Evolutionary conservation across 2,888 invertebrate species (phyloP), one percentile per base, ranked within the genome.

Genomic region (Craniophora ligustri): DNA sequence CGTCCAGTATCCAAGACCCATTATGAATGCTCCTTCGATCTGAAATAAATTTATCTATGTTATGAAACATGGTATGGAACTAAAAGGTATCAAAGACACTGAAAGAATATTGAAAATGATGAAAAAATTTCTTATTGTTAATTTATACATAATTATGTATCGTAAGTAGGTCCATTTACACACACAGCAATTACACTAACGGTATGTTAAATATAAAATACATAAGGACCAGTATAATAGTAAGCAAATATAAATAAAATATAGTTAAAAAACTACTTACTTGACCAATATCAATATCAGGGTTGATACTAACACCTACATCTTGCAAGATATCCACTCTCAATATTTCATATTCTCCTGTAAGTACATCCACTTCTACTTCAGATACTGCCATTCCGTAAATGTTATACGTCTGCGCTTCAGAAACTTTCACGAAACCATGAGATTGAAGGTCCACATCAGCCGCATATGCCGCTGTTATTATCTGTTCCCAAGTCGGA

Each of bases 361-460:
- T 97, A 34, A 97, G 82, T 0, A 96, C 81, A 81, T 97, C 97
- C 0, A 97, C 79, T 82, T 96, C 96, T 0, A 96, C 95, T 87
- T 97, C 96, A n/a, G 94, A 85, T 5, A 95, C 87, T 5, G 94
- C 86, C 0, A 92, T 90, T 0, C 95, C 96, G 75, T 92, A 95
- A 13, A 95, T 59, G 26, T 76, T 57, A 26, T 83, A 83, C 4
- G 56, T 30, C 13, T 78, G 63, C 1, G 78, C 71, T 51, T 78
- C 47, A 15, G 45, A 2, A 0, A 4, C 0, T 7, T 57, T 21
- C 21, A 79, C 58, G 59, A 67, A 76, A 41, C 79, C 79, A 66
- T 81, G 64, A 3, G 69, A 71, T 77, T 88, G 87, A 26, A 90
- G 67, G 61, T 88, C 82, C 5, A 89, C 63, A 7, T 76, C 76